Evolutionary conservation across 2,888 invertebrate genomes (phyloP).

Genomic region (Netelia fuscicornis): DNA sequence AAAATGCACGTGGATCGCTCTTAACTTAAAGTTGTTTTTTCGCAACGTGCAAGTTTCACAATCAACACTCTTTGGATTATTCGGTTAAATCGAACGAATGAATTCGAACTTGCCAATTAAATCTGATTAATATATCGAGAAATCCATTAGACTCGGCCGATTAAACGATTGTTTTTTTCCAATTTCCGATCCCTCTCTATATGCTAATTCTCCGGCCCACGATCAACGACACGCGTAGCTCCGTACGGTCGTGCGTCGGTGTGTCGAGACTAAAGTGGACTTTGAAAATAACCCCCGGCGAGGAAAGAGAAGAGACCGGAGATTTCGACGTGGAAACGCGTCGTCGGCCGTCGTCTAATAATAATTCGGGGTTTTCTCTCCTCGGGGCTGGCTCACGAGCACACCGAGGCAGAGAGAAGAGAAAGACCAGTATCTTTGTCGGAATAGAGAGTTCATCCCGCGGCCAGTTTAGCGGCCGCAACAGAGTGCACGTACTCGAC

Average conservation of each 20-base stretch:
- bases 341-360: constrained; percentile 77
- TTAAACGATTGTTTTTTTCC: no score
- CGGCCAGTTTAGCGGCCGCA: constrained; percentile 37
- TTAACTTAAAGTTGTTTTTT: no score
- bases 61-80: no score
- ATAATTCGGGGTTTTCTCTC: constrained; percentile 75
- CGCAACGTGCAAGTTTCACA: no score
- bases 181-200: no score
- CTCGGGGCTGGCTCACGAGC: constrained; percentile 49
- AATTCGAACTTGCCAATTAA: no score
- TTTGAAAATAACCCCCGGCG: constrained; percentile 82
- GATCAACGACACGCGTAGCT: no score
- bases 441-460: constrained; percentile 64
- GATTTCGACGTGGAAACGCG: constrained; percentile 57
- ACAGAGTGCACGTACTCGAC: constrained; percentile 34
- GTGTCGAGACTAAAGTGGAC: constrained; percentile 72
- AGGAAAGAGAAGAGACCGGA: constrained; percentile 73
- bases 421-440: constrained; percentile 61
- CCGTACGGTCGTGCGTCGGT: no score
- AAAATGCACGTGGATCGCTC: no score
- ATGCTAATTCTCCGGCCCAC: constrained; percentile 15
- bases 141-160: no score
- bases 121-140: no score
- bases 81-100: no score
- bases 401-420: constrained; percentile 34